phyloP scores from a whole-genome alignment of 2,888 invertebrate species.

The Oscheius sp. region DNA sequence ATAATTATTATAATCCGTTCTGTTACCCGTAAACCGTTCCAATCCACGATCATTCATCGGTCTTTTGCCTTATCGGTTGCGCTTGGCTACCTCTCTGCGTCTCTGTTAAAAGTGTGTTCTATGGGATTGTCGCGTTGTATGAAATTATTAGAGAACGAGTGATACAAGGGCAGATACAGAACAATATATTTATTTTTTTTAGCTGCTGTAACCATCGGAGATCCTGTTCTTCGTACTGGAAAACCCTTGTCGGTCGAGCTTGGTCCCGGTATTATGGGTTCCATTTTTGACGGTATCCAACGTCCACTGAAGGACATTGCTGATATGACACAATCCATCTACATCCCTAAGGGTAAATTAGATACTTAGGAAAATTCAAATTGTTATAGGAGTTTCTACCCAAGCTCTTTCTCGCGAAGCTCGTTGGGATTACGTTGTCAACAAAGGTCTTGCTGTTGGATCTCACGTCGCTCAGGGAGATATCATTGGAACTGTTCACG shows the following conservation, averaged over 20 bases:
- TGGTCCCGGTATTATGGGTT: constrained; percentile 97
- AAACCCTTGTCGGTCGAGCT: constrained; percentile 98
- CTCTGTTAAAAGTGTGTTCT: constrained; percentile 13
- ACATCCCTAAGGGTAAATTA: constrained; percentile 99
- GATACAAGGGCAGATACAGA: not conserved
- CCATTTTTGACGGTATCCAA: constrained; percentile 99
- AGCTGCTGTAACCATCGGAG: constrained; percentile 98
- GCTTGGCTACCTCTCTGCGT: constrained; percentile 25
- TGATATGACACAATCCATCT: constrained; percentile 91
- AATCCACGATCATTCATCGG: constrained; percentile 24
- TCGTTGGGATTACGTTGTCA: constrained; percentile 91
- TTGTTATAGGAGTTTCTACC: constrained; percentile 81
- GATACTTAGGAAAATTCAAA: no score
- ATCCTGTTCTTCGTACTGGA: constrained; percentile 96
- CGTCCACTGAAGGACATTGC: constrained; percentile 93
- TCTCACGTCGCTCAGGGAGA: constrained; percentile 97
- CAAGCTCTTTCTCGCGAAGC: constrained; percentile 84
- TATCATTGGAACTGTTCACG: constrained; percentile 91
- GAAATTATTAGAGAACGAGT: not conserved
- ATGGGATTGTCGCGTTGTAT: not conserved
- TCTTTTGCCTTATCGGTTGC: constrained; percentile 30
- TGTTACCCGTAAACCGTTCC: not conserved
- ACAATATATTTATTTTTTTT: constrained; percentile 34
- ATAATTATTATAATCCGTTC: not conserved
- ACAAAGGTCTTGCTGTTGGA: constrained; percentile 78